phyloP scores from a whole-genome alignment of 2,888 invertebrate species.

The Cheilosia vernalis region DNA sequence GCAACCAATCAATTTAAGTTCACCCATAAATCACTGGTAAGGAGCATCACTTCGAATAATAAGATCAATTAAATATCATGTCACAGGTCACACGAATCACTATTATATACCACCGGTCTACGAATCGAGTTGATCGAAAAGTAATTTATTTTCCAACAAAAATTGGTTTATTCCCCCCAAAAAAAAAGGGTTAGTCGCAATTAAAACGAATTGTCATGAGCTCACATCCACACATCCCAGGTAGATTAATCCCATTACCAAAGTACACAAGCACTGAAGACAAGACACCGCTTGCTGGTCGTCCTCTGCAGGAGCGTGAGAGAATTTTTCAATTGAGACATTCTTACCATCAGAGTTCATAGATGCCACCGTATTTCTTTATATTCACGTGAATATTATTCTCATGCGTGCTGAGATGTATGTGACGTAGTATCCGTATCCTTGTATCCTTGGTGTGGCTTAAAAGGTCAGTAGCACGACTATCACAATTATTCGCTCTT shows the following conservation, averaged over 20 bases:
- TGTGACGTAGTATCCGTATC: slow-evolving; percentile 11
- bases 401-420: not conserved
- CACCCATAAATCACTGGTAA: slow-evolving; percentile 52
- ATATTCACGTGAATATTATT: slow-evolving; percentile 1
- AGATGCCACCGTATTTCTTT: slow-evolving; percentile 11
- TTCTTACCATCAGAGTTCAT: slow-evolving; percentile 54
- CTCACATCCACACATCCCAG: slow-evolving; percentile 32
- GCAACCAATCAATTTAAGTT: not conserved
- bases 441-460: slow-evolving; percentile 14
- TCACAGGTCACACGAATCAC: slow-evolving; percentile 16
- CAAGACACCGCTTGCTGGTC: slow-evolving; percentile 52
- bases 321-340: slow-evolving; percentile 40
- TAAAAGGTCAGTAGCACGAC: not conserved
- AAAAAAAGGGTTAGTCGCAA: slow-evolving; percentile 66
- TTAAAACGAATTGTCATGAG: slow-evolving; percentile 57
- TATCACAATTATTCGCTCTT: slow-evolving; percentile 32
- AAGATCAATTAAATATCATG: slow-evolving; percentile 51
- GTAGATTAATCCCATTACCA: slow-evolving; percentile 48
- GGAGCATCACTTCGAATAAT: slow-evolving; percentile 52
- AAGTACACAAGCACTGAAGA: slow-evolving; percentile 34
- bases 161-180: slow-evolving; percentile 35
- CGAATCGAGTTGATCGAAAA: slow-evolving; percentile 1
- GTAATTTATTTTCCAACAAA: slow-evolving; percentile 37
- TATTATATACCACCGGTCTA: no score
- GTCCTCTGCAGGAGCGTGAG: slow-evolving; percentile 61